Evolutionary conservation across 64 coral and sea anemone species (phyloP).

Genomic region (Pocillopora damicornis): DNA sequence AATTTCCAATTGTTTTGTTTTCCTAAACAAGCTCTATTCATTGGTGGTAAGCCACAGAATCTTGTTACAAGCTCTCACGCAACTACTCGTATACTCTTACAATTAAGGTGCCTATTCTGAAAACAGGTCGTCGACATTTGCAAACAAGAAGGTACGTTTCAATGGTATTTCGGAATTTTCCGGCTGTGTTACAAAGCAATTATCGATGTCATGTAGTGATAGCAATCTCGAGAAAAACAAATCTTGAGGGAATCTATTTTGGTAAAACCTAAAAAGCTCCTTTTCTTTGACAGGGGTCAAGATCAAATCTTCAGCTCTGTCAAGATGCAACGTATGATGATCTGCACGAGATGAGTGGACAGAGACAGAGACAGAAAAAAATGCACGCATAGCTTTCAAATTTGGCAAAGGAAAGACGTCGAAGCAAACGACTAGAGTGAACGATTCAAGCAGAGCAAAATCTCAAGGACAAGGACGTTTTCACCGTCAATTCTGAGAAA

Average conservation of each 20-base stretch:
- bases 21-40: constrained; percentile 2
- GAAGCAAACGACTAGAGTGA: background rate
- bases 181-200: background rate
- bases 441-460: background rate
- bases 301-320: background rate
- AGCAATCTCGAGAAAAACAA: background rate
- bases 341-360: background rate
- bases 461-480: background rate
- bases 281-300: background rate
- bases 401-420: background rate
- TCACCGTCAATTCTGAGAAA: background rate
- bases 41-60: background rate
- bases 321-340: background rate
- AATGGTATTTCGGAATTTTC: background rate
- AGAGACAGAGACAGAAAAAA: background rate
- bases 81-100: background rate
- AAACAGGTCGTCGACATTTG: constrained; percentile 4
- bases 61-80: background rate
- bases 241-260: background rate
- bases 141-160: background rate
- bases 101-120: background rate
- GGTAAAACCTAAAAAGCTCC: background rate
- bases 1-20: constrained; percentile 43
- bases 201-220: background rate
- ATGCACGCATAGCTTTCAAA: background rate